Evolutionary conservation across 2,113 vertebrate species (phyloP), one percentile per base, ranked within the genome.

Genomic region (Corythoichthys haematopterus): DNA sequence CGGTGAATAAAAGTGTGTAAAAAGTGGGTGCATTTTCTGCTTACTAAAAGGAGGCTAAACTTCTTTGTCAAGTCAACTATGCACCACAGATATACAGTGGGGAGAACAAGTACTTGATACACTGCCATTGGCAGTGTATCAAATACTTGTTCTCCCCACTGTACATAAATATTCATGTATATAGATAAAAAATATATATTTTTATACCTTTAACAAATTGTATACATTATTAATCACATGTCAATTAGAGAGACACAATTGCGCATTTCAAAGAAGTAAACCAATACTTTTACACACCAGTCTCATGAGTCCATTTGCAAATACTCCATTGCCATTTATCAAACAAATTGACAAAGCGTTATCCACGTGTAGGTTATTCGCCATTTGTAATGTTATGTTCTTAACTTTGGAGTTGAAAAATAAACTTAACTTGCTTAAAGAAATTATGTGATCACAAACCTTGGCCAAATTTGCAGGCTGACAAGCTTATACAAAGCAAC

Each of bases 171-270:
- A 28, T 28, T 28, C 20, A 28, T 28, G 20, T 28, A 28, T 28
- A 28, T 28, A 28, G 20, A 28, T 28, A 28, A 28, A 28, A 28
- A 28, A 28, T 28, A 28, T 28, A 28, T 28, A 28, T 28, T 28
- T 28, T 28, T 28, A 28, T 28, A 88, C 88, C 89, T 89, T 87
- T 87, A 84, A 84, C 83, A 87, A 89, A 88, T 87, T 72, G 79
- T 88, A 87, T 90, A 89, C 89, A 90, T 91, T 90, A 91, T 91
- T 91, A 90, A 91, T 91, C 84, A 83, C 85, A 67, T 88, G 89
- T 90, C 86, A 88, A 86, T 90, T 88, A 88, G 83, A 87, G 85
- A 79, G 86, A 88, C 78, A 86, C 80, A 83, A 84, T 85, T 89
- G 88, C 84, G 84, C 91, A 92, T 93, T 88, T 85, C 92, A 91